A percentile compares a stretch with the other conserved stretches of the same genome.
These are phyloP conservation scores for Eulemur rubriventer DNA, from an alignment of 2,797 vertebrate genomes.

Conservation along the genomic window DNA sequence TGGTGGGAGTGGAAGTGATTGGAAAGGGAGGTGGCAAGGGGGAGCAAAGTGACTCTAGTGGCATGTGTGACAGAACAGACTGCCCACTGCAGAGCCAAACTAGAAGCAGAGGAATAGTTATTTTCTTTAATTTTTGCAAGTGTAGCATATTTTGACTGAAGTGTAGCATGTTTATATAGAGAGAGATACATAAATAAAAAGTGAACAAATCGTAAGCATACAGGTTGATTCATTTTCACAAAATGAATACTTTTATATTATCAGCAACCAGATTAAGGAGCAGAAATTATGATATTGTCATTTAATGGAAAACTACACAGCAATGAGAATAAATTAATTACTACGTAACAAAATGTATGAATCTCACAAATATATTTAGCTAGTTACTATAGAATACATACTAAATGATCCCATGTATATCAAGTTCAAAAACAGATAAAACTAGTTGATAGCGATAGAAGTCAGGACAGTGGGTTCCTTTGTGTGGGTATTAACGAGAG, in stretches of 20 bases:
- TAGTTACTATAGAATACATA: background rate
- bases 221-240: background rate
- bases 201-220: background rate
- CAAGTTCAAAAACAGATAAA: background rate
- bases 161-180: background rate
- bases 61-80: background rate
- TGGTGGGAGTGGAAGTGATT: background rate
- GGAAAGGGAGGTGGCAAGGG: background rate
- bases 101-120: background rate
- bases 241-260: background rate
- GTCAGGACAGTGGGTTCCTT: background rate
- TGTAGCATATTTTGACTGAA: background rate
- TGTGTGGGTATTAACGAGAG: background rate
- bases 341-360: background rate
- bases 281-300: background rate
- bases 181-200: background rate
- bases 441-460: background rate
- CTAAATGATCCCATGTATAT: background rate
- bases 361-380: background rate
- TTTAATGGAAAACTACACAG: background rate
- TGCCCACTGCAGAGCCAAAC: background rate
- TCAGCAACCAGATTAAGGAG: background rate
- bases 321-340: background rate
- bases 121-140: background rate
- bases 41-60: background rate